phyloP scores from a whole-genome alignment of 1,140 invertebrate species.

The Periplaneta americana region DNA sequence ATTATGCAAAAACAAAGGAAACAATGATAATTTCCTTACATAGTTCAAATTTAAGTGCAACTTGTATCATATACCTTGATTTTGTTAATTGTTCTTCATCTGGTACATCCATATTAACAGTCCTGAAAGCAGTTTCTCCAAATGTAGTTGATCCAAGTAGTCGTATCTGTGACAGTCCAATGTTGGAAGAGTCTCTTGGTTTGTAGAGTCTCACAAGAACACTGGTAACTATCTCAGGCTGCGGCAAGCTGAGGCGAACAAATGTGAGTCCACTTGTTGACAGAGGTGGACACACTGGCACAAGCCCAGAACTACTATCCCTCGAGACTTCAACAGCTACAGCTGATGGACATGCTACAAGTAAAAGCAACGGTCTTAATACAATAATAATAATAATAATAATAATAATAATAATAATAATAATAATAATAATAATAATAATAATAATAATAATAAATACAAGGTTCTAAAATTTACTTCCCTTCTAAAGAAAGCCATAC shows the following conservation, averaged over 20 bases:
- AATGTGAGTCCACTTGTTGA: conserved; percentile 79
- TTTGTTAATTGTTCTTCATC: conserved; percentile 42
- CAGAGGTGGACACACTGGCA: conserved; percentile 64
- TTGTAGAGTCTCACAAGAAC: conserved; percentile 64
- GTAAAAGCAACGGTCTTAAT: not conserved
- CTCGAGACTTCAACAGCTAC: conserved; percentile 74
- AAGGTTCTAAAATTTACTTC: no score
- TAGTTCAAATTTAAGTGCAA: no score
- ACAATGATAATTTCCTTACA: no score
- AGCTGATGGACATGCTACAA: conserved; percentile 77
- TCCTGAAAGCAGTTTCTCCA: conserved; percentile 44
- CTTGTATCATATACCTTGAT: conserved; percentile 37
- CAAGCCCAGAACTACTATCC: conserved; percentile 45
- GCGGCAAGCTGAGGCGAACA: conserved; percentile 73
- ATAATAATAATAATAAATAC: no score
- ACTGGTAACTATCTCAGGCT: conserved; percentile 63
- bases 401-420: not conserved
- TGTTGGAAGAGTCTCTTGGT: conserved; percentile 79
- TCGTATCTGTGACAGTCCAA: conserved; percentile 83
- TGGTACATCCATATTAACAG: conserved; percentile 35
- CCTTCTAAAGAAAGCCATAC: no score
- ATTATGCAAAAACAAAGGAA: no score
- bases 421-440: not conserved
- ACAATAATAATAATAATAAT: no score
- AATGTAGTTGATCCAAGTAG: conserved; percentile 76